These are phyloP conservation scores for Drosophila carrolli DNA, from an alignment of 1,140 invertebrate species.

Conservation along the genomic window DNA sequence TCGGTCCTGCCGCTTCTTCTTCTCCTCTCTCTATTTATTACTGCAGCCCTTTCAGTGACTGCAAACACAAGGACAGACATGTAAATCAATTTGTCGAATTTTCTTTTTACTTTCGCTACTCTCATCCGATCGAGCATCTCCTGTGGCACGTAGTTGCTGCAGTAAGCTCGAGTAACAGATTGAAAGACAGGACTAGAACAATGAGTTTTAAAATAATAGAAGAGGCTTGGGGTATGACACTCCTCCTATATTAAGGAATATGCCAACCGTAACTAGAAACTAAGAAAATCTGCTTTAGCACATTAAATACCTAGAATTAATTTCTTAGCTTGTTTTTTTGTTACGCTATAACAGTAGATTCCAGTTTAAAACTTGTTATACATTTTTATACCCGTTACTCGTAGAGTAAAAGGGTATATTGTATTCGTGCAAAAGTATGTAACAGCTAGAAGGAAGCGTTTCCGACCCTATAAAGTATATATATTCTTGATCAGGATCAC, in stretches of 20 bases:
- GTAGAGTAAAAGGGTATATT: no score
- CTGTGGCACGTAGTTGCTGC: slow-evolving; percentile 28
- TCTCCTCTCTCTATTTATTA: slow-evolving; percentile 23
- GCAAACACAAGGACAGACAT: slow-evolving; percentile 37
- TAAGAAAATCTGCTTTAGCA: no score
- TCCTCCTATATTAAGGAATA: neutral
- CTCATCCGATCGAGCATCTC: slow-evolving; percentile 8
- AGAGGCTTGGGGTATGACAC: slow-evolving; percentile 4
- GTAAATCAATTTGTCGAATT: slow-evolving; percentile 64
- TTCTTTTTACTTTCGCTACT: slow-evolving; percentile 38
- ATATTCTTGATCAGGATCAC: no score
- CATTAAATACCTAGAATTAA: no score
- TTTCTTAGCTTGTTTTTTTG: no score
- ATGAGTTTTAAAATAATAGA: slow-evolving; percentile 4
- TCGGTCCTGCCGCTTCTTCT: slow-evolving; percentile 22
- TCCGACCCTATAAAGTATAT: no score
- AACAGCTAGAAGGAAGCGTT: no score
- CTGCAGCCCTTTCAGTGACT: slow-evolving; percentile 31
- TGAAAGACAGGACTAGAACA: slow-evolving; percentile 3
- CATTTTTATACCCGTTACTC: no score
- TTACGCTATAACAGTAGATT: no score
- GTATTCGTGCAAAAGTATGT: no score
- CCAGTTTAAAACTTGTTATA: no score
- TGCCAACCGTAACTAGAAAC: neutral
- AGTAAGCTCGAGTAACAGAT: slow-evolving; percentile 14